Percentiles rank a stretch among this genome's conserved stretches.
Evolutionary conservation across 2,797 vertebrate species (phyloP).

Genomic region (Miichthys miiuy): DNA sequence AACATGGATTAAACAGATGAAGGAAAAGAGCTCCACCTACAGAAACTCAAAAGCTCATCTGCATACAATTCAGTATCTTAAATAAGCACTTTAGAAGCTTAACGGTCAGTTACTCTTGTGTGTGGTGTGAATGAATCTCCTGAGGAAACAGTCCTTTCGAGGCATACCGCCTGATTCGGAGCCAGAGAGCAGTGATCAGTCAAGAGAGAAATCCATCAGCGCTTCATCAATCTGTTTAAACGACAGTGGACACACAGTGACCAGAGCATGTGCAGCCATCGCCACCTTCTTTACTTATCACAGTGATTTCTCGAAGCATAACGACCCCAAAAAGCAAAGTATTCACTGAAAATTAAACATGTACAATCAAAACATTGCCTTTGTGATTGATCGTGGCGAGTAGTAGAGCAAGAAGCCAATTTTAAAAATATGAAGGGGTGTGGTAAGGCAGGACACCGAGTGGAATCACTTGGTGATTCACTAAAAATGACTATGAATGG

Average conservation of each 20-base stretch:
- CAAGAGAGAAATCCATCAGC: constrained; percentile 63
- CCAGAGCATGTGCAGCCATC: constrained; percentile 19
- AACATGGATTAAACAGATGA: neutral
- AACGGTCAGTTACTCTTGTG: neutral
- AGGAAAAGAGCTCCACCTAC: neutral
- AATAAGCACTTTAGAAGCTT: constrained; percentile 5
- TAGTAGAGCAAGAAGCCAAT: constrained; percentile 37
- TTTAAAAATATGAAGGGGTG: constrained; percentile 30
- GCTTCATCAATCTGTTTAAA: constrained; percentile 60
- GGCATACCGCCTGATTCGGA: neutral
- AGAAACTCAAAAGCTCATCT: neutral
- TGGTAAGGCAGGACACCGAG: constrained; percentile 31
- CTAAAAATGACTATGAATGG: neutral
- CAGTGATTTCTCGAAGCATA: constrained; percentile 6
- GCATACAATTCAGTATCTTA: neutral
- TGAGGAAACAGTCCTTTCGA: constrained; percentile 10
- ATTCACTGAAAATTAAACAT: constrained; percentile 29
- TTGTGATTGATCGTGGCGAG: constrained; percentile 40
- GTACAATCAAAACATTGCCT: constrained; percentile 31
- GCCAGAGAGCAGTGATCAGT: constrained; percentile 49
- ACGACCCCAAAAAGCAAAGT: neutral
- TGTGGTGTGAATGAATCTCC: constrained; percentile 11
- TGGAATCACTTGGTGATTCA: too few relatives aligned
- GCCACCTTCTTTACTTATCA: constrained; percentile 10
- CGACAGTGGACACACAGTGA: constrained; percentile 41